These are phyloP conservation scores for Pteruthius melanotis DNA, from an alignment of 2,113 vertebrate genomes.

Conservation along the genomic window DNA sequence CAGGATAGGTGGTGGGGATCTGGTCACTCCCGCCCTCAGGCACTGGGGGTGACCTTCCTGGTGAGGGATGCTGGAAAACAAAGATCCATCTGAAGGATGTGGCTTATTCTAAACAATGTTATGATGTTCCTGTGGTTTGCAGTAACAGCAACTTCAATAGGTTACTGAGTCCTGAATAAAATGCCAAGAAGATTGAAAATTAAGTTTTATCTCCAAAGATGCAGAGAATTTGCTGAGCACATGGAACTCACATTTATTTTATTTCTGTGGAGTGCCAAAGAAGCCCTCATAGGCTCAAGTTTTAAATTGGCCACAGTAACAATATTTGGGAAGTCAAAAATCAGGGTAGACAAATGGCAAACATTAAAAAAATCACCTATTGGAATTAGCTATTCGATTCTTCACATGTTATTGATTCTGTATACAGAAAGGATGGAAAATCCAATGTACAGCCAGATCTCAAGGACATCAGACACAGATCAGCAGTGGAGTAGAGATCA, in stretches of 20 bases:
- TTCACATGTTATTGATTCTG: background rate
- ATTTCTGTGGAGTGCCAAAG: background rate
- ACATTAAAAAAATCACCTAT: background rate
- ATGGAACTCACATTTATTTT: background rate
- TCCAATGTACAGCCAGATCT: background rate
- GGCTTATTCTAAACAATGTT: background rate
- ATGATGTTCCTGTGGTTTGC: background rate
- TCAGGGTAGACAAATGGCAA: background rate
- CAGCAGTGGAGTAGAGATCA: background rate
- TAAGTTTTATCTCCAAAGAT: background rate
- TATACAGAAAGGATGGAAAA: background rate
- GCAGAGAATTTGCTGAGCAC: background rate
- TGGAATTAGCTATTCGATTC: background rate
- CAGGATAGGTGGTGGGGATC: background rate
- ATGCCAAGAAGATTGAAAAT: background rate
- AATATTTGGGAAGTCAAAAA: background rate
- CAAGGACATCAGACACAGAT: background rate
- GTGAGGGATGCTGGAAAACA: background rate
- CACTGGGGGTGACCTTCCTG: background rate
- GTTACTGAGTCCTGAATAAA: background rate
- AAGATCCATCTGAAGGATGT: background rate
- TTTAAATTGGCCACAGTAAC: background rate
- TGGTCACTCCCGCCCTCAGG: accelerated
- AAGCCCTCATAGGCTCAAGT: background rate
- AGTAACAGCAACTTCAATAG: background rate